A percentile compares a stretch with the other conserved stretches of the same genome.
phyloP scores from a whole-genome alignment of 1,140 invertebrate species.

The Nephila pilipes region DNA sequence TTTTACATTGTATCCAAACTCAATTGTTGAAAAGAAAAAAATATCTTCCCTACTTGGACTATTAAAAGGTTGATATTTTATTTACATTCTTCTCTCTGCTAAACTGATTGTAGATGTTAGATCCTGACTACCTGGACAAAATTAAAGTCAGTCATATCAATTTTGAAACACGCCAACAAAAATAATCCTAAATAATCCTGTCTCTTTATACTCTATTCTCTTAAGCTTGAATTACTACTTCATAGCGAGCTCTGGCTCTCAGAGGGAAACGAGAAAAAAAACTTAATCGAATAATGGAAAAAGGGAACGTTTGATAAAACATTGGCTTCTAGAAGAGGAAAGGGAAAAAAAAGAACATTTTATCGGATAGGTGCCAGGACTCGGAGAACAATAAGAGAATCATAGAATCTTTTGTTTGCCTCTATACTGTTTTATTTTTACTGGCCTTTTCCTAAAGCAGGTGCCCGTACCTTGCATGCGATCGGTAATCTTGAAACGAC shows the following conservation, averaged over 20 bases:
- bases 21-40: no score
- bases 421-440: constrained; percentile 65
- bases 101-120: not conserved
- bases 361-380: constrained; percentile 69
- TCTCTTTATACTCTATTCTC: not conserved
- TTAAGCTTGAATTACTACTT: constrained; percentile 49
- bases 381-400: constrained; percentile 71
- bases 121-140: not conserved
- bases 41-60: no score
- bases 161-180: not conserved
- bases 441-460: constrained; percentile 35
- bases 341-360: constrained; percentile 6
- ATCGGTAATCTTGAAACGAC: constrained; percentile 56
- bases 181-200: constrained; percentile 25
- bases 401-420: constrained; percentile 62
- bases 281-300: constrained; percentile 65
- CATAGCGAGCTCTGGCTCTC: constrained; percentile 17
- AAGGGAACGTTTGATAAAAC: constrained; percentile 64
- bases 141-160: not conserved
- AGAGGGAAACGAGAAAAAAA: constrained; percentile 40
- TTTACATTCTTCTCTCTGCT: not conserved
- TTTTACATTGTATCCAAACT: no score
- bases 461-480: constrained; percentile 29
- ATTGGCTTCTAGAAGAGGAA: constrained; percentile 37
- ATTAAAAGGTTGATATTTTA: no score